These are phyloP conservation scores for Apodemia hepburni DNA, from an alignment of 2,888 invertebrate genomes.

Conservation along the genomic window DNA sequence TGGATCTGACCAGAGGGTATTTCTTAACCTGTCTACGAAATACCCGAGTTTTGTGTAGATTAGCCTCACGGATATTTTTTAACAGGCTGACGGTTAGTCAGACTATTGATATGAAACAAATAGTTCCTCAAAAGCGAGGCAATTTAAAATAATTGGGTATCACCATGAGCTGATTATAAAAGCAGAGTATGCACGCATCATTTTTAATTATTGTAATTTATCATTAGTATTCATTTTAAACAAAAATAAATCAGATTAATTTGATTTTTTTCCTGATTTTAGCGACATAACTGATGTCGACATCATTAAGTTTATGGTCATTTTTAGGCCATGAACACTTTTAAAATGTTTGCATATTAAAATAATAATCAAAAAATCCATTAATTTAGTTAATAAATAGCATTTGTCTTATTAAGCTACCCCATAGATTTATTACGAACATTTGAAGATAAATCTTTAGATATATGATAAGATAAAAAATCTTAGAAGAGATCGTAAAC, in stretches of 20 bases:
- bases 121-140: too few species aligned
- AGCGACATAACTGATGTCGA: background rate
- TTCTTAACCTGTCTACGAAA: too few species aligned
- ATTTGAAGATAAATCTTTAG: conserved; percentile 29
- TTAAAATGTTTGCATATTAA: background rate
- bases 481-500: conserved; percentile 54
- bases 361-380: conserved; percentile 4
- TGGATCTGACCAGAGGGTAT: too few species aligned
- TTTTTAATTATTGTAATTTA: too few species aligned
- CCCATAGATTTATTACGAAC: conserved; percentile 33
- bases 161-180: too few species aligned
- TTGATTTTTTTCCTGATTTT: background rate
- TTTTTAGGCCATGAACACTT: background rate
- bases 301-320: background rate
- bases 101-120: too few species aligned
- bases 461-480: conserved; percentile 23
- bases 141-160: too few species aligned
- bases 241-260: background rate
- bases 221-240: background rate
- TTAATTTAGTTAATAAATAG: background rate
- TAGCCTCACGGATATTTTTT: too few species aligned
- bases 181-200: too few species aligned
- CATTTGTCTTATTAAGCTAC: conserved; percentile 14
- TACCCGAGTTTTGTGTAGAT: too few species aligned
- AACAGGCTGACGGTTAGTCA: too few species aligned